Conservation (phyloP, 2,888 invertebrate species). For the Dendrolimus pini region DNA sequence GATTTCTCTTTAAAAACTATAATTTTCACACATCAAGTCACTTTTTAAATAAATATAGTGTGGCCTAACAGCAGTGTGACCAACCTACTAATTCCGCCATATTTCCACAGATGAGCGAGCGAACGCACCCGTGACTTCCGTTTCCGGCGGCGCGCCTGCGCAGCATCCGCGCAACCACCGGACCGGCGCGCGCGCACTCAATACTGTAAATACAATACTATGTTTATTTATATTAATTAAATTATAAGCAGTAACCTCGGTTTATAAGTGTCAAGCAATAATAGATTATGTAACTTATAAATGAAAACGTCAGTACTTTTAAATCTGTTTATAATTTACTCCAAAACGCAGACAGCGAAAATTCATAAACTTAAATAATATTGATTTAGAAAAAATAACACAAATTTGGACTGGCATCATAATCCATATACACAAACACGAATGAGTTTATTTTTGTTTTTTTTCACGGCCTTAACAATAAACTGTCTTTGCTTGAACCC, state of each 20-base stretch:
- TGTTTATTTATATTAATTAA: constrained; percentile 10
- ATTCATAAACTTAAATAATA: too few species aligned
- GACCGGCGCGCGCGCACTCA: constrained; percentile 44
- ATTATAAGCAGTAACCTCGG: background rate
- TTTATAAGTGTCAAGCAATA: too few species aligned
- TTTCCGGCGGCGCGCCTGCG: constrained; percentile 71
- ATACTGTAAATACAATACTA: constrained; percentile 26
- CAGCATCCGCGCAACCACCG: constrained; percentile 63
- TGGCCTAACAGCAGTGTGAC: constrained; percentile 24
- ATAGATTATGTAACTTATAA: too few species aligned
- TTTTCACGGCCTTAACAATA: too few species aligned
- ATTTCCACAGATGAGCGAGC: constrained; percentile 69
- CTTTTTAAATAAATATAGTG: background rate
- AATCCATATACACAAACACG: too few species aligned
- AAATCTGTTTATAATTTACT: too few species aligned
- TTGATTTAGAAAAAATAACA: too few species aligned
- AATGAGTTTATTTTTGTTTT: too few species aligned
- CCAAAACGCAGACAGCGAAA: too few species aligned
- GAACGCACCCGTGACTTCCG: constrained; percentile 72
- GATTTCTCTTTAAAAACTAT: background rate
- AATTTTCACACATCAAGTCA: background rate
- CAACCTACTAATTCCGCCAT: constrained; percentile 60
- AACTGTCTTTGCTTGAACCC: too few species aligned
- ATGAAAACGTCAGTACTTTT: too few species aligned
- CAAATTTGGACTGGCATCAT: too few species aligned